Evolutionary conservation across 2,888 invertebrate species (phyloP).

Genomic region (Nebria salina): DNA sequence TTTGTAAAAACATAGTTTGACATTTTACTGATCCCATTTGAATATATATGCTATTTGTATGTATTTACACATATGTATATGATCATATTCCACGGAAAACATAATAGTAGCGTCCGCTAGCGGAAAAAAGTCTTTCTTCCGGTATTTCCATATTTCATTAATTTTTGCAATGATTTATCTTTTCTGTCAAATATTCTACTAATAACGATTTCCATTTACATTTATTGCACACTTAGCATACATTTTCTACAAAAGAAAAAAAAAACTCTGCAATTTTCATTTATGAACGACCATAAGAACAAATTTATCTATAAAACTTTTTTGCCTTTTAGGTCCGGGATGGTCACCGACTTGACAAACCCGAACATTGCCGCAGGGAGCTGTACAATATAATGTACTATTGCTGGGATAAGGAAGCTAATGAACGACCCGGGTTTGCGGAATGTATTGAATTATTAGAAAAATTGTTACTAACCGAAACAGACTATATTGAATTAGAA

Average conservation of each 20-base stretch:
- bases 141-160: no score
- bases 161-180: no score
- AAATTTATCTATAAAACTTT: constrained; percentile 3
- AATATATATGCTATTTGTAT: neutral
- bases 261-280: neutral
- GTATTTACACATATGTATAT: no score
- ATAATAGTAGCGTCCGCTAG: no score
- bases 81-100: no score
- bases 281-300: neutral
- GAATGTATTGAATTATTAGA: constrained; percentile 86
- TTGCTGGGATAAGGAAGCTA: constrained; percentile 90
- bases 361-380: constrained; percentile 92
- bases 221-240: no score
- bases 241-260: neutral
- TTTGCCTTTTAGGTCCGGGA: constrained; percentile 76
- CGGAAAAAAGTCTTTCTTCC: no score
- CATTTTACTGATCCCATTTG: constrained; percentile 8
- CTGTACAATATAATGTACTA: constrained; percentile 95
- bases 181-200: no score
- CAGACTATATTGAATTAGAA: constrained; percentile 92
- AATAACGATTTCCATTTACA: no score
- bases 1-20: neutral
- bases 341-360: constrained; percentile 90
- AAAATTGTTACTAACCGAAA: constrained; percentile 85
- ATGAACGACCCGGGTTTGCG: constrained; percentile 83